Conservation (phyloP, 1,140 invertebrate genomes). For the Sitophilus oryzae region DNA sequence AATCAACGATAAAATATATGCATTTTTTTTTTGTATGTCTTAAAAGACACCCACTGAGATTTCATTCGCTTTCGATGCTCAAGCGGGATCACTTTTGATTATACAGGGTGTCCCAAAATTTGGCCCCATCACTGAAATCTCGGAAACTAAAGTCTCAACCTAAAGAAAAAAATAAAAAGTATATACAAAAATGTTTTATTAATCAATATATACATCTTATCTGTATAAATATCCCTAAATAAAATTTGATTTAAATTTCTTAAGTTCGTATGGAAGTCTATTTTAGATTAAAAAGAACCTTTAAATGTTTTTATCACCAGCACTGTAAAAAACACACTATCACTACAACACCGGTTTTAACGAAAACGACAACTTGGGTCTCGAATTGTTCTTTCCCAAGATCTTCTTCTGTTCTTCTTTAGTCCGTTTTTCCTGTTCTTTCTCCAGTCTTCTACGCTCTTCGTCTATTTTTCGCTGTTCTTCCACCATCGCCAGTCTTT, state of each 20-base stretch:
- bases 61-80: too few relatives aligned
- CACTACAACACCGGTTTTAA: slow-evolving; percentile 63
- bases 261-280: neutral
- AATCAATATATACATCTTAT: slow-evolving; percentile 5
- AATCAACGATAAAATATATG: too few relatives aligned
- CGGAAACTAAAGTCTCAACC: too few relatives aligned
- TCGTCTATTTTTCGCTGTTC: slow-evolving; percentile 94
- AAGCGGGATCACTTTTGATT: too few relatives aligned
- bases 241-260: slow-evolving; percentile 2
- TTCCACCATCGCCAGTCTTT: slow-evolving; percentile 92
- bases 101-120: too few relatives aligned
- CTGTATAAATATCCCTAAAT: neutral
- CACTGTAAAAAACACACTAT: slow-evolving; percentile 5
- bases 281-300: neutral
- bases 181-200: slow-evolving; percentile 4
- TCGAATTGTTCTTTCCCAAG: slow-evolving; percentile 93
- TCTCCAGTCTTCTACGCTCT: slow-evolving; percentile 84
- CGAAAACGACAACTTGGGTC: slow-evolving; percentile 90
- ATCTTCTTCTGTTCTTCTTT: slow-evolving; percentile 97
- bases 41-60: too few relatives aligned
- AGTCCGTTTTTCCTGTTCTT: slow-evolving; percentile 84
- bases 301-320: neutral
- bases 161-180: neutral
- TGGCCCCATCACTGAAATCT: too few relatives aligned
- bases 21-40: too few relatives aligned